Percentiles rank a stretch among this genome's conserved stretches.
Evolutionary conservation across 2,113 vertebrate species (phyloP).

Genomic region (Sciurus niger): DNA sequence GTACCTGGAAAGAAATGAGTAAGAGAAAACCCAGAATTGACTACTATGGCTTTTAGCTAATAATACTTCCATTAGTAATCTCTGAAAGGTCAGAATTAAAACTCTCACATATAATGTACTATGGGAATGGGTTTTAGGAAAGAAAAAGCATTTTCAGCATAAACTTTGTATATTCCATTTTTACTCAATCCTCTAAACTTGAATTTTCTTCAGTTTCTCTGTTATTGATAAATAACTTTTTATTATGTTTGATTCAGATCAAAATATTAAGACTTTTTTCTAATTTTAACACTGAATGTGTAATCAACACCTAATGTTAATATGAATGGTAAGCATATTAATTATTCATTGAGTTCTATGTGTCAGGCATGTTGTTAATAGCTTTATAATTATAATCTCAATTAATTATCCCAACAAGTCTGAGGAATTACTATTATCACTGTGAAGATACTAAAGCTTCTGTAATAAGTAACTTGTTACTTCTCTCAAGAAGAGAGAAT

Average conservation of each 20-base stretch:
- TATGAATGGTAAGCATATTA: constrained; percentile 47
- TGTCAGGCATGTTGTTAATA: not conserved
- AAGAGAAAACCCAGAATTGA: not conserved
- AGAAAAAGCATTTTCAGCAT: not conserved
- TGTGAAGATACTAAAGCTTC: not conserved
- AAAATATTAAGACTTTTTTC: not conserved
- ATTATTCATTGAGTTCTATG: constrained; percentile 1
- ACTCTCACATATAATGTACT: not conserved
- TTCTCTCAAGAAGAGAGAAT: not conserved
- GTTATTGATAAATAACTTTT: not conserved
- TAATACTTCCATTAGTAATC: not conserved
- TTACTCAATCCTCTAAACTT: not conserved
- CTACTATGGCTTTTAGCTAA: not conserved
- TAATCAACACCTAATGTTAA: constrained; percentile 2
- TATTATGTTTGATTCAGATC: not conserved
- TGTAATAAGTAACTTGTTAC: constrained; percentile 17
- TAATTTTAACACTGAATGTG: not conserved
- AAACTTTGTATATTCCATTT: not conserved
- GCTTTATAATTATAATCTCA: constrained; percentile 25
- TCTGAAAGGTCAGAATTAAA: not conserved
- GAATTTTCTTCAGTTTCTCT: not conserved
- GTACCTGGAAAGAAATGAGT: not conserved
- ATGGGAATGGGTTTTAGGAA: not conserved
- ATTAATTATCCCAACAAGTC: constrained; percentile 43
- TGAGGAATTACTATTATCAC: not conserved